These are phyloP conservation scores for Apodemus sylvaticus DNA, from an alignment of 2,113 vertebrate species.

Conservation along the genomic window DNA sequence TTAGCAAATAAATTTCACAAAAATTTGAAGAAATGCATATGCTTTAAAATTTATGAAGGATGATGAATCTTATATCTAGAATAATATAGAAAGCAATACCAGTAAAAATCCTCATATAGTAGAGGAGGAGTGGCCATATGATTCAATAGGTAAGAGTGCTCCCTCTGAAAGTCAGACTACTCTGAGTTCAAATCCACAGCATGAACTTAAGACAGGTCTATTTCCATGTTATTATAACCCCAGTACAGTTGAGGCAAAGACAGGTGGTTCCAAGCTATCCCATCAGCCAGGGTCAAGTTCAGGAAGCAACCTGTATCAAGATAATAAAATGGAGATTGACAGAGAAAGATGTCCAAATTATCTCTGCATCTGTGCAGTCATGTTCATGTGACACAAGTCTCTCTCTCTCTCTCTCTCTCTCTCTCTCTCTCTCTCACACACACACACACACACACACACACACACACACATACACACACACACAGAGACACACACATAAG, in stretches of 20 bases:
- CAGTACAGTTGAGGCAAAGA: background rate
- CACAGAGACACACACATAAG: too few species aligned
- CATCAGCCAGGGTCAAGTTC: background rate
- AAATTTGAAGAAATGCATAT: background rate
- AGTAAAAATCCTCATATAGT: background rate
- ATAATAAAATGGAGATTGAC: too few species aligned
- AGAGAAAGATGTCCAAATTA: background rate
- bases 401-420: too few species aligned
- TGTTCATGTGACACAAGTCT: background rate
- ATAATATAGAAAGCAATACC: slow-evolving; percentile 9
- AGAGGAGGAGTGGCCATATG: background rate
- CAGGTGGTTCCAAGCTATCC: background rate
- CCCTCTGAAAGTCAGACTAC: background rate
- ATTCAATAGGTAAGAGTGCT: background rate
- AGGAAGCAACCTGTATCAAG: background rate
- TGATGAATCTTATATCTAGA: background rate
- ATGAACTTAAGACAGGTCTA: background rate
- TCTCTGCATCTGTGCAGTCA: background rate
- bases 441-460: too few species aligned
- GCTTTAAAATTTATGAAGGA: background rate
- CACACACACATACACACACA: too few species aligned
- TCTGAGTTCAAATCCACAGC: background rate
- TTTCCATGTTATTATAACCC: background rate
- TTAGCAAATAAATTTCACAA: slow-evolving; percentile 13
- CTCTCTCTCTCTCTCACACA: too few species aligned